Conservation (phyloP, 2,888 invertebrate genomes). For the Acrocyrtus sp. region DNA sequence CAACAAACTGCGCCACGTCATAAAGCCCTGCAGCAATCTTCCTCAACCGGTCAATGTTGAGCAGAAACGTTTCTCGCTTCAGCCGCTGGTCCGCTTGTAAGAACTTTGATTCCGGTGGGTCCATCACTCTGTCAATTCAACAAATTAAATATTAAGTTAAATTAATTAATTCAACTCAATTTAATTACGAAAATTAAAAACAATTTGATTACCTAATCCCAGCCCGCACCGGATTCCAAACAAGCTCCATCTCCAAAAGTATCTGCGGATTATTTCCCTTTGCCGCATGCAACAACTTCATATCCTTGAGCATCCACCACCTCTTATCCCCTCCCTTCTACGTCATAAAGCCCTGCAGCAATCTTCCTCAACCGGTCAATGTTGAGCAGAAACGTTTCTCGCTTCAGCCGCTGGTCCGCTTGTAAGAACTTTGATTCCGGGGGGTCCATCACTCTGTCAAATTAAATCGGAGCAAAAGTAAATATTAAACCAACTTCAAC, state of each 20-base stretch:
- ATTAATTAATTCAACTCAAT: neutral
- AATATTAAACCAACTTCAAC: neutral
- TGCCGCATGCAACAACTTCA: slow-evolving; percentile 88
- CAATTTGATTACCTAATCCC: too few relatives aligned
- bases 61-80: slow-evolving; percentile 92
- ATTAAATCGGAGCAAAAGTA: too few relatives aligned
- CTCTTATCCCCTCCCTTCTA: slow-evolving; percentile 92
- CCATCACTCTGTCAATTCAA: slow-evolving; percentile 76
- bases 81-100: slow-evolving; percentile 96
- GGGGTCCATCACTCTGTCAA: slow-evolving; percentile 94
- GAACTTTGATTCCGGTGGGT: slow-evolving; percentile 95
- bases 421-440: slow-evolving; percentile 95
- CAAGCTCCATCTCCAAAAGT: slow-evolving; percentile 87
- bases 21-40: slow-evolving; percentile 88
- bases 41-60: slow-evolving; percentile 92
- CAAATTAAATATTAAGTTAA: neutral
- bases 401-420: slow-evolving; percentile 94
- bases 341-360: slow-evolving; percentile 87
- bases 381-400: slow-evolving; percentile 92
- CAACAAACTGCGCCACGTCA: slow-evolving; percentile 89
- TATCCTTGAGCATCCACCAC: slow-evolving; percentile 97
- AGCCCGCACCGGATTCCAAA: slow-evolving; percentile 86
- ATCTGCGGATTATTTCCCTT: slow-evolving; percentile 93
- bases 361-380: slow-evolving; percentile 92
- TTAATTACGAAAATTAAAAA: neutral